These are phyloP conservation scores for Eudyptes chrysolophus DNA, from an alignment of 2,113 vertebrate species.

Conservation along the genomic window DNA sequence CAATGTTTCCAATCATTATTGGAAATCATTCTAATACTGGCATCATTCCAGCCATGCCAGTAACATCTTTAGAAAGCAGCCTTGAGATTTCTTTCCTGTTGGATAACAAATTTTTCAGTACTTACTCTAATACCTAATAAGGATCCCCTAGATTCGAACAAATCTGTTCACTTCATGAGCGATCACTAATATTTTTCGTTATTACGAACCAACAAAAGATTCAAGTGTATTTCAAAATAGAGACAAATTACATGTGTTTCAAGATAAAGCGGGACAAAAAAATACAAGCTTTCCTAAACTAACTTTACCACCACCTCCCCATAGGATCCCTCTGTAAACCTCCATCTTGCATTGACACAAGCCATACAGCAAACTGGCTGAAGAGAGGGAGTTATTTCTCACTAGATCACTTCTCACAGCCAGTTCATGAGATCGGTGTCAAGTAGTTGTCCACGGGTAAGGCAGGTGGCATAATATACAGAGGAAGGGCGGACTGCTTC, in stretches of 20 bases:
- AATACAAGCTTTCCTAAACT: neutral
- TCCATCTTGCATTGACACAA: neutral
- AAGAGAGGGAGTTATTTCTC: neutral
- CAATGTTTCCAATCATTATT: neutral
- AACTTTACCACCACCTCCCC: neutral
- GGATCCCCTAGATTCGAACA: neutral
- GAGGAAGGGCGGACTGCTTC: neutral
- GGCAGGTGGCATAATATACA: neutral
- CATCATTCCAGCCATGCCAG: neutral
- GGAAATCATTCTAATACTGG: neutral
- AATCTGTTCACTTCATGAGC: neutral
- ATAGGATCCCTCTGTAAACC: neutral
- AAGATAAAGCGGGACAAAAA: neutral
- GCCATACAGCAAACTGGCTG: neutral
- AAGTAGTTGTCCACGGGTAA: neutral
- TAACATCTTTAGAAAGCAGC: neutral
- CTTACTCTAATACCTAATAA: neutral
- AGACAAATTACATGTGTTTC: neutral
- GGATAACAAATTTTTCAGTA: neutral
- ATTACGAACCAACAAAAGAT: neutral
- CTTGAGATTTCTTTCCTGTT: neutral
- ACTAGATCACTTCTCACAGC: neutral
- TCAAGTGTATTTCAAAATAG: neutral
- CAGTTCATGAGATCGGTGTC: neutral
- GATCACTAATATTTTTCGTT: neutral